These are phyloP conservation scores for Uloborus plumipes DNA, from an alignment of 2,888 invertebrate genomes.

Conservation along the genomic window DNA sequence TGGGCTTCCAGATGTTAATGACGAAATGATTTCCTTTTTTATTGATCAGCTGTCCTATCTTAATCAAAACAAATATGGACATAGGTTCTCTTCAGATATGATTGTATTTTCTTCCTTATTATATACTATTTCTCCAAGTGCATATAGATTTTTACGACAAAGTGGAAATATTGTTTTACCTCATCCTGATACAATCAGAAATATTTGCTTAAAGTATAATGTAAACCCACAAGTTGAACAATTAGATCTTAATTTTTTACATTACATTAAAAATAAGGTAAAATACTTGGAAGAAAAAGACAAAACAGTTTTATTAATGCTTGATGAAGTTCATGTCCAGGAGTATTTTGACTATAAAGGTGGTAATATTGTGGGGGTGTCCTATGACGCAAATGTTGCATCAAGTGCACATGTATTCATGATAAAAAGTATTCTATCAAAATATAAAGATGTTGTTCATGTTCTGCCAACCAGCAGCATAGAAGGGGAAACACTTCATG, in stretches of 20 bases:
- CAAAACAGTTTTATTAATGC: slow-evolving; percentile 1
- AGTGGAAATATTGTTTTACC: slow-evolving; percentile 10
- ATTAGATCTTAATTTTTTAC: slow-evolving; percentile 12
- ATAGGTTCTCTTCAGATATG: too few species aligned
- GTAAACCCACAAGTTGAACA: slow-evolving; percentile 2
- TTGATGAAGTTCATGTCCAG: slow-evolving; percentile 6
- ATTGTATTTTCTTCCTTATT: too few species aligned
- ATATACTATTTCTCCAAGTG: too few species aligned
- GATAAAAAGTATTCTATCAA: background rate
- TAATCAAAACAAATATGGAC: too few species aligned
- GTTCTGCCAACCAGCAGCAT: background rate
- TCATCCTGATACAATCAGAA: slow-evolving; percentile 6
- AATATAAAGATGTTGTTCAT: slow-evolving; percentile 1
- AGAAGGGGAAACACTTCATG: too few species aligned
- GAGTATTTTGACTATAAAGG: slow-evolving; percentile 10
- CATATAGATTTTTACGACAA: too few species aligned
- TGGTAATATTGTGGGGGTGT: background rate
- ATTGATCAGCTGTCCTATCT: too few species aligned
- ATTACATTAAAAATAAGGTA: slow-evolving; percentile 11
- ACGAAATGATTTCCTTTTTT: too few species aligned
- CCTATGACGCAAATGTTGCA: background rate
- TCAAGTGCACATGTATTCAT: slow-evolving; percentile 8
- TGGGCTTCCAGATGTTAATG: too few species aligned
- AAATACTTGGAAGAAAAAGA: background rate
- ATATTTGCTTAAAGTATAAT: slow-evolving; percentile 3